Percentiles rank a stretch among this genome's conserved stretches.
These are phyloP conservation scores for Philypnodon macrostomus DNA, from an alignment of 2,797 vertebrate genomes.

Conservation along the genomic window DNA sequence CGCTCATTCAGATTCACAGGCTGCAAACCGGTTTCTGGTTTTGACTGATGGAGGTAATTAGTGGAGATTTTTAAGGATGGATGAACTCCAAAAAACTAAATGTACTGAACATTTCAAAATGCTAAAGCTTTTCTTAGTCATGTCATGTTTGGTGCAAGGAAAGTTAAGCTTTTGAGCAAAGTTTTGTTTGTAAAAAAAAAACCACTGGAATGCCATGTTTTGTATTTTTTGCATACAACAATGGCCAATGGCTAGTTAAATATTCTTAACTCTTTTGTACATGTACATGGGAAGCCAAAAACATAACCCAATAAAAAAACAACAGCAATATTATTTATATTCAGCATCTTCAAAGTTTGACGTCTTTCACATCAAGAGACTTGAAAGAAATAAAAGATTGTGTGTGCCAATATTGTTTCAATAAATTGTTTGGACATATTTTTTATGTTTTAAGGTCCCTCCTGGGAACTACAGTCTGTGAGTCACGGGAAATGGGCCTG, in stretches of 20 bases:
- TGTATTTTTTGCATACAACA: too few species aligned
- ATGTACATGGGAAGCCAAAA: too few species aligned
- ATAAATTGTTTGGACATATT: background rate
- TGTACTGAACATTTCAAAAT: slow-evolving; percentile 13
- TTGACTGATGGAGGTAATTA: slow-evolving; percentile 46
- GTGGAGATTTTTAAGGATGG: slow-evolving; percentile 26
- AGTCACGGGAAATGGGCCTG: background rate
- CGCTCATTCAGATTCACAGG: slow-evolving; percentile 42
- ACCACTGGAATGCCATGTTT: too few species aligned
- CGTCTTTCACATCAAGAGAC: too few species aligned
- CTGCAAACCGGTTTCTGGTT: slow-evolving; percentile 37
- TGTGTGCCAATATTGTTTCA: slow-evolving; percentile 5
- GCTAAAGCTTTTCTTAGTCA: background rate
- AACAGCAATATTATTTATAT: too few species aligned
- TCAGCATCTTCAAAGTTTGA: too few species aligned
- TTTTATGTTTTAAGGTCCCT: background rate
- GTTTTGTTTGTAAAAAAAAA: background rate
- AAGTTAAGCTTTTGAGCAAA: background rate
- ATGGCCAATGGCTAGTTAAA: too few species aligned
- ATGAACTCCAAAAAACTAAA: slow-evolving; percentile 23
- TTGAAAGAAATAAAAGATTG: background rate
- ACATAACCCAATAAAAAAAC: too few species aligned
- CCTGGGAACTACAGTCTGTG: background rate
- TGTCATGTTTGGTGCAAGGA: slow-evolving; percentile 1
- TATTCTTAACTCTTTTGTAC: too few species aligned